Conservation (phyloP, 2,797 vertebrate species). For the Mus minutoides region DNA sequence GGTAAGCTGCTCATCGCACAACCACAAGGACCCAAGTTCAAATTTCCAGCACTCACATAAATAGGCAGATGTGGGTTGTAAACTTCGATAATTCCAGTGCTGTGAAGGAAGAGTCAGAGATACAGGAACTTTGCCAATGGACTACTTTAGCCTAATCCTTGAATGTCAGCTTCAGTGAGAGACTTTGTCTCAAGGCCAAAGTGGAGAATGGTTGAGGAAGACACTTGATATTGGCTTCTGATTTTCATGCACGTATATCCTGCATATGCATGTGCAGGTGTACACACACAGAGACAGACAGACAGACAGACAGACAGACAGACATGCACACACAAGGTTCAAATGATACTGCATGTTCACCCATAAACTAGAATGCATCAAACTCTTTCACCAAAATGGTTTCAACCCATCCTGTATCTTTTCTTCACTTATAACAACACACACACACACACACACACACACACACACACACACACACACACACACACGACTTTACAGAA, state of each 20-base stretch:
- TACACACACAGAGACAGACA: neutral
- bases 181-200: neutral
- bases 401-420: slow-evolving; percentile 57
- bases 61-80: neutral
- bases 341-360: slow-evolving; percentile 67
- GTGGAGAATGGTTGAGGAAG: neutral
- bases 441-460: neutral
- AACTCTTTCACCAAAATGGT: slow-evolving; percentile 25
- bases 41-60: neutral
- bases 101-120: neutral
- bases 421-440: slow-evolving; percentile 66
- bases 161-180: neutral
- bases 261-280: neutral
- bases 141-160: neutral
- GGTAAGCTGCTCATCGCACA: neutral
- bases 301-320: neutral
- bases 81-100: neutral
- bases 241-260: neutral
- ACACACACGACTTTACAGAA: slow-evolving; percentile 58
- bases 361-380: neutral
- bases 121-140: no score
- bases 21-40: neutral
- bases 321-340: neutral
- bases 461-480: neutral
- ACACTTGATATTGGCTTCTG: neutral